Conservation (phyloP, 2,888 invertebrate genomes). For the Furcula furcula region DNA sequence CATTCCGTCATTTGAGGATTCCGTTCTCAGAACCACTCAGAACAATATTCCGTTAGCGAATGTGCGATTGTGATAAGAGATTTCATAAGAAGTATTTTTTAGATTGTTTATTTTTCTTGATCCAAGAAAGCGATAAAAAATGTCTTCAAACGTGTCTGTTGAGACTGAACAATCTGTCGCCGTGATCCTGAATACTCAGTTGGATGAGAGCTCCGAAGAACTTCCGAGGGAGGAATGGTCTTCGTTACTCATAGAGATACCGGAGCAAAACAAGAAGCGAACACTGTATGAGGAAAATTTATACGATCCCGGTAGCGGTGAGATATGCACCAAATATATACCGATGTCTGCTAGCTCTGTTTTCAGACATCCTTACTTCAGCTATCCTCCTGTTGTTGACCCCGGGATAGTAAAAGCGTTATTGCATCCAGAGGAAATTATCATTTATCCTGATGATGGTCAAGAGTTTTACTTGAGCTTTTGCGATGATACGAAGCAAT, state of each 20-base stretch:
- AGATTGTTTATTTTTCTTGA: background rate
- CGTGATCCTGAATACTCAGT: slow-evolving; percentile 5
- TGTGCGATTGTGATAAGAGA: background rate
- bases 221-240: slow-evolving; percentile 38
- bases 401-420: slow-evolving; percentile 1
- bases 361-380: background rate
- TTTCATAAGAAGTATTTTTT: background rate
- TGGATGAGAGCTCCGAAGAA: slow-evolving; percentile 28
- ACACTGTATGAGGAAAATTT: slow-evolving; percentile 31
- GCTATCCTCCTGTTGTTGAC: background rate
- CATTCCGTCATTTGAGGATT: background rate
- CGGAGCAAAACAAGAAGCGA: slow-evolving; percentile 28
- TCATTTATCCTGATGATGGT: slow-evolving; percentile 40
- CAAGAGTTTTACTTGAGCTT: slow-evolving; percentile 45
- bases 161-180: background rate
- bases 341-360: slow-evolving; percentile 41
- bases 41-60: background rate
- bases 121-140: background rate
- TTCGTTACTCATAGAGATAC: slow-evolving; percentile 18
- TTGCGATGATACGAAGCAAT: slow-evolving; percentile 37
- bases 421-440: slow-evolving; percentile 1
- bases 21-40: too few species aligned
- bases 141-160: slow-evolving; percentile 1
- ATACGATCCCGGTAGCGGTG: slow-evolving; percentile 47
- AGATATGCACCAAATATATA: slow-evolving; percentile 48